Conservation (phyloP, 2,113 vertebrate species). For the Stomatorhinus ivindoensis region DNA sequence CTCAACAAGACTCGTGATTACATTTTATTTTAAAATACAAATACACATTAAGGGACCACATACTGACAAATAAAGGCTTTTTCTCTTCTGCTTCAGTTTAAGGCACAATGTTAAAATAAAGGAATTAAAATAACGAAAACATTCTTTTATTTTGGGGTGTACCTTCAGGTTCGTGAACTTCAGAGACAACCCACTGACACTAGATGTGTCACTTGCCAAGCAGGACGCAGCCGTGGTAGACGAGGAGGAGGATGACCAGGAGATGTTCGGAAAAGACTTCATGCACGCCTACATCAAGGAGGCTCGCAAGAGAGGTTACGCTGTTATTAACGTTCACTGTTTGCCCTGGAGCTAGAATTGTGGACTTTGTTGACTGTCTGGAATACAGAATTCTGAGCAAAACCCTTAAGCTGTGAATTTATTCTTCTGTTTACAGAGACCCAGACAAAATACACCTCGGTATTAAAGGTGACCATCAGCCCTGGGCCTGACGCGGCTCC, state of each 20-base stretch:
- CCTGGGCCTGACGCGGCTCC: slow-evolving; percentile 6
- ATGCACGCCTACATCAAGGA: slow-evolving; percentile 84
- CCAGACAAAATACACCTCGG: slow-evolving; percentile 29
- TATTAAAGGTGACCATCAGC: slow-evolving; percentile 34
- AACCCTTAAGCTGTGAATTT: slow-evolving; percentile 4
- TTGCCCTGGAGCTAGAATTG: slow-evolving; percentile 26
- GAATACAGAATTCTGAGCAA: background rate
- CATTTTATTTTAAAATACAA: background rate
- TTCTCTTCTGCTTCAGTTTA: background rate
- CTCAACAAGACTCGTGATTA: background rate
- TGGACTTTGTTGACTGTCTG: background rate
- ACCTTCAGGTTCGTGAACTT: slow-evolving; percentile 89
- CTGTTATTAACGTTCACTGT: slow-evolving; percentile 45
- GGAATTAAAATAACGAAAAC: background rate
- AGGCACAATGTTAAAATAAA: background rate
- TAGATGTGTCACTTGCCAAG: slow-evolving; percentile 64
- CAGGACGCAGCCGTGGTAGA: slow-evolving; percentile 27
- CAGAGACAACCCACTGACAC: slow-evolving; percentile 81
- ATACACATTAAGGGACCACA: background rate
- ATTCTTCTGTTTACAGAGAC: slow-evolving; percentile 28
- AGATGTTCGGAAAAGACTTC: slow-evolving; percentile 85
- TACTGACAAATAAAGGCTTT: background rate
- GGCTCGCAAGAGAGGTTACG: slow-evolving; percentile 54
- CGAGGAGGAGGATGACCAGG: slow-evolving; percentile 72
- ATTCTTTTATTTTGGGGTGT: background rate